Base-by-base conservation (phyloP, 2,113 vertebrate genomes). In the Rutilus rutilus region DNA sequence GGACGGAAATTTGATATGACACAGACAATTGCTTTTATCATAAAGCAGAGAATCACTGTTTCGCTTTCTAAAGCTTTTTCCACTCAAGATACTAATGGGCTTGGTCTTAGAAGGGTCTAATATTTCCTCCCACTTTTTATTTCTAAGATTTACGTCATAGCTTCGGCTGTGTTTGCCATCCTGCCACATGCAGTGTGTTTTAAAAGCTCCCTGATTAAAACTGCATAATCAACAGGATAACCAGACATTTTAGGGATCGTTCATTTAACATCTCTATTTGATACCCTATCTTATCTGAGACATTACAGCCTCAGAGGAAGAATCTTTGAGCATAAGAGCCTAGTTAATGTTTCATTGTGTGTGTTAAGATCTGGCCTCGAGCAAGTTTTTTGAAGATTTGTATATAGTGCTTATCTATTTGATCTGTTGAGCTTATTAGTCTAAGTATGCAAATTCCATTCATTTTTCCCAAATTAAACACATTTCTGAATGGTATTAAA, bases 81-180 rank as follows among this genome's bases (percentile, higher is more conserved):
- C 33, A 50, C 25, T 85, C 47, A 59, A 59, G 52, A 74, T 23
- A 25, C 83, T 86, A 88, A 86, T 86, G 84, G 87, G 77, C 65
- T 84, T 74, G 52, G 78, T 88, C 42, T 42, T 10, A 69, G n/a
- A 74, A 85, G 60, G 27, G 62, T 69, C 10, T 78, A 80, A 73
- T 62, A 79, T 83, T 86, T 76, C 84, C 80, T 36, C 50, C 83
- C 78, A 82, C 77, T 82, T 75, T 62, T 75, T 62, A 54, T 81
- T n/a, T 77, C 86, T 75, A 30, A 78, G 84, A 78, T 88, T 77
- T 69, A 77, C 64, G 23, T 39, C 36, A 21, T 78, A 59, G 42
- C 47, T 82, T 11, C 69, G 78, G 59, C 64, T 42, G 52, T 30
- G 42, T 57, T 69, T 79, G 84, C 65, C 54, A 42, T 83, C 36